phyloP scores from a whole-genome alignment of 2,888 invertebrate genomes.

The Drosophila hamatofila region DNA sequence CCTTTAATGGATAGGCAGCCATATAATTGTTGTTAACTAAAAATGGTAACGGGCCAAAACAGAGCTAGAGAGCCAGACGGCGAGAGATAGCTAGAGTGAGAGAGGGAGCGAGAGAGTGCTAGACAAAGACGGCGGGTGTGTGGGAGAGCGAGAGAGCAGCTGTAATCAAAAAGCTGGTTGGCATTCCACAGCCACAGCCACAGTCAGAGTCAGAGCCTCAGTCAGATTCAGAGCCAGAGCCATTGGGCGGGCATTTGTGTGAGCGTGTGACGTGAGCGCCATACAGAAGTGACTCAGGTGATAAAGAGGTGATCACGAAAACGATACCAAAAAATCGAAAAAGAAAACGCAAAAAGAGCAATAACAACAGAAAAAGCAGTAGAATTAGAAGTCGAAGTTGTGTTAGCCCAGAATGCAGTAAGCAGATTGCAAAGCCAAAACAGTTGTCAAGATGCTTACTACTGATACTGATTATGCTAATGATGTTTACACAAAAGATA shows the following conservation, averaged over 20 bases:
- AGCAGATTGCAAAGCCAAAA: slow-evolving; percentile 28
- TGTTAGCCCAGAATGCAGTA: slow-evolving; percentile 27
- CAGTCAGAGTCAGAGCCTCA: slow-evolving; percentile 23
- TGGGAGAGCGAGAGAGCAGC: slow-evolving; percentile 12
- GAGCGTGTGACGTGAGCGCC: slow-evolving; percentile 65
- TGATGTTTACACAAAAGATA: slow-evolving; percentile 63
- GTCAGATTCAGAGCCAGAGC: slow-evolving; percentile 22
- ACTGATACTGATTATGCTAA: slow-evolving; percentile 56
- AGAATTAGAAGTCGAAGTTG: not conserved
- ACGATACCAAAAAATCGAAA: slow-evolving; percentile 36
- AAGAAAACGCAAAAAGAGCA: slow-evolving; percentile 13
- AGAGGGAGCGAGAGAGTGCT: slow-evolving; percentile 28
- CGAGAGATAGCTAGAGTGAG: slow-evolving; percentile 24
- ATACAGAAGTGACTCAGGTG: slow-evolving; percentile 75
- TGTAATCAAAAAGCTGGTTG: slow-evolving; percentile 37
- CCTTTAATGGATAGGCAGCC: slow-evolving; percentile 68
- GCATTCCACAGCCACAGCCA: slow-evolving; percentile 12
- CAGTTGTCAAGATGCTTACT: slow-evolving; percentile 40
- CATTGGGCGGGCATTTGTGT: slow-evolving; percentile 26
- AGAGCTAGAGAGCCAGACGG: slow-evolving; percentile 30
- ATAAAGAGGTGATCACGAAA: slow-evolving; percentile 72
- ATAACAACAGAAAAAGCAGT: not conserved
- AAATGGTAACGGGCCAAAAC: slow-evolving; percentile 68
- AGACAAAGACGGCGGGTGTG: slow-evolving; percentile 26
- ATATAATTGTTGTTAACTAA: slow-evolving; percentile 71